phyloP scores from a whole-genome alignment of 2,113 vertebrate genomes.

The Silurus glanis region DNA sequence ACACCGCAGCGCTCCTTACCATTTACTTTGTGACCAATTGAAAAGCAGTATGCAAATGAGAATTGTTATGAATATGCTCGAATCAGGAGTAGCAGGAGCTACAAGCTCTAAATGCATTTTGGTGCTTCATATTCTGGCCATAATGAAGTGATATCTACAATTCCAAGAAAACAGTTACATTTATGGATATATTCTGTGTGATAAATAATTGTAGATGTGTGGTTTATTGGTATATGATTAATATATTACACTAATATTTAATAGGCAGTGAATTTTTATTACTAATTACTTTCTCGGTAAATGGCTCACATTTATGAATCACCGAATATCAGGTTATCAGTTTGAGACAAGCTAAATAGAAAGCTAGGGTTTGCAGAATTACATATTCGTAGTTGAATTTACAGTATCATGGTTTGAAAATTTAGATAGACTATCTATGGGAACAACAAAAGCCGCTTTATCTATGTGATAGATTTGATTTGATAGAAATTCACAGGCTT shows the following conservation, averaged over 20 bases:
- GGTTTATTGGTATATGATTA: not conserved
- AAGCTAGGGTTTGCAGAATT: not conserved
- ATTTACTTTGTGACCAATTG: constrained; percentile 55
- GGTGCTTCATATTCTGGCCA: not conserved
- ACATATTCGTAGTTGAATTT: not conserved
- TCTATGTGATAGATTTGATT: no score
- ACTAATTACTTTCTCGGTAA: not conserved
- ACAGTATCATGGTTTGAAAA: not conserved
- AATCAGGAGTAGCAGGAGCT: not conserved
- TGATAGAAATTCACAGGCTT: not conserved
- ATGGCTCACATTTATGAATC: not conserved
- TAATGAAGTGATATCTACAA: not conserved
- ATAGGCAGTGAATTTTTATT: not conserved
- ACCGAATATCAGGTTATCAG: not conserved
- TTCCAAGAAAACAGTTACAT: no score
- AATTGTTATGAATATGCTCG: constrained; percentile 14
- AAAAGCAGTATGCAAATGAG: constrained; percentile 43
- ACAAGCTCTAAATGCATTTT: not conserved
- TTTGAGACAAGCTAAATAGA: not conserved
- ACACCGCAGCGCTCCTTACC: constrained; percentile 18
- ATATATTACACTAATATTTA: not conserved
- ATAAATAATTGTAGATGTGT: not conserved
- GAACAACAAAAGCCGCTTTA: not conserved
- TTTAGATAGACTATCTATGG: not conserved
- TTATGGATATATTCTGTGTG: not conserved